Base-by-base conservation (phyloP, 2,888 invertebrate genomes). In the Meandrusa payeni region DNA sequence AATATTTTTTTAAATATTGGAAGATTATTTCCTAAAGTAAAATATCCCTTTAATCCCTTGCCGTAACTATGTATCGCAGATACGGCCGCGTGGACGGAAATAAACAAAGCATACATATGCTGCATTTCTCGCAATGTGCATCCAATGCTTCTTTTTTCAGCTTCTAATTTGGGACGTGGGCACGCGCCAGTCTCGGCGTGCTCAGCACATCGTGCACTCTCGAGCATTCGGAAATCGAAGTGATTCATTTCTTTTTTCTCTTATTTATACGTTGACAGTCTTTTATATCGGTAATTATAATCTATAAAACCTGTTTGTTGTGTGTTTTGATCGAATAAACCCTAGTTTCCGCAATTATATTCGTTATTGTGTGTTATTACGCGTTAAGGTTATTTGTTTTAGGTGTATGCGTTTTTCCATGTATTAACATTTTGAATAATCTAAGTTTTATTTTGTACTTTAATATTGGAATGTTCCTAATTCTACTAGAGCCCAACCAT, bases 111-210 rank as follows among this genome's bases (percentile, higher is more conserved):
- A 70, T 66, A 71, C 69, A 67, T 65, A 64, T 64, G 69, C 63
- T 76, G 83, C 83, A 78, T 82, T 78, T 81, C 81, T 76, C 69
- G 78, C 76, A 69, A 72, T 78, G 77, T 78, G 79, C 83, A 76
- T 64, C 61, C 62, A 60, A 61, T 53, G 62, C 66, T 69, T 73
- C 74, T 76, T 76, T 78, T 73, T 74, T 77, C 64, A 60, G 70
- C 65, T 73, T 86, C 87, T 86, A 86, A 81, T 64, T 85, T 79
- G 73, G 82, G 76, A 77, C 73, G 76, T 76, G 77, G 76, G 73
- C 74, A 70, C 82, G 76, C 71, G 82, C 82, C 83, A 85, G 83
- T 85, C 66, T 61, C 67, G 59, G 66, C 76, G 72, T 66, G 67
- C 64, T 72, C 77, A 63, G 64, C 62, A 66, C 64, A 64, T 61